Base-by-base conservation (phyloP, 92 coral and sea anemone genomes). In the Actinostola sp. region DNA sequence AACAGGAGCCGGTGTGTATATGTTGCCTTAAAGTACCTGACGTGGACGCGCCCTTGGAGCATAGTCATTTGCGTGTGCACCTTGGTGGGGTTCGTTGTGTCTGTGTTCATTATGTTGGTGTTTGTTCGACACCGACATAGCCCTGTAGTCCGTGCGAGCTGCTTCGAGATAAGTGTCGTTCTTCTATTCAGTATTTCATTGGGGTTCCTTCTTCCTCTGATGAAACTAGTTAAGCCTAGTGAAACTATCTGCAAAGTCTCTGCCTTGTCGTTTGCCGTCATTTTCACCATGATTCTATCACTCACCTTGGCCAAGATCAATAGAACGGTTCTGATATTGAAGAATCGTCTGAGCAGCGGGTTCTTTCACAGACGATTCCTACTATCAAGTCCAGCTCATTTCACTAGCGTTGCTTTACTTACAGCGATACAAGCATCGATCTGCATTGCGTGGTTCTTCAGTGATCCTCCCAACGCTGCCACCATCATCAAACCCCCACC, bases 111-210 rank as follows among this genome's bases (percentile, higher is more conserved):
- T 29, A 36, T 82, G 25, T 43, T 49, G 29, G 35, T 92, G 52
- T 92, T 89, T 66, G 63, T 89, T 21, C 69, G 74, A 39, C 69
- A 81, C 59, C 73, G 82, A 31, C 54, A 53, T 2, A 92, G 96
- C 24, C 97, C 97, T 19, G 90, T 92, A 17, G 89, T 92, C 14
- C 84, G 86, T 25, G 97, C 97, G 0, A 83, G 84, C 9, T 88
- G 86, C 53, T 70, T 88, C 20, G 97, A 92, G 59, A 82, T 92
- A 31, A 92, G 94, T 51, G 45, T 85, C 30, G 73, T 74, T 13
- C 63, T 92, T 3, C 66, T 92, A 16, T 56, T 85, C n/a, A 73
- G 86, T 34, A 70, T 92, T 16, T 73, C 86, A 5, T n/a, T 72
- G 3, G 89, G 89, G 1, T 84, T 89, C 48, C 59, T 87, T 51